phyloP scores from a whole-genome alignment of 2,113 vertebrate genomes.

The Pyrgilauda ruficollis region DNA sequence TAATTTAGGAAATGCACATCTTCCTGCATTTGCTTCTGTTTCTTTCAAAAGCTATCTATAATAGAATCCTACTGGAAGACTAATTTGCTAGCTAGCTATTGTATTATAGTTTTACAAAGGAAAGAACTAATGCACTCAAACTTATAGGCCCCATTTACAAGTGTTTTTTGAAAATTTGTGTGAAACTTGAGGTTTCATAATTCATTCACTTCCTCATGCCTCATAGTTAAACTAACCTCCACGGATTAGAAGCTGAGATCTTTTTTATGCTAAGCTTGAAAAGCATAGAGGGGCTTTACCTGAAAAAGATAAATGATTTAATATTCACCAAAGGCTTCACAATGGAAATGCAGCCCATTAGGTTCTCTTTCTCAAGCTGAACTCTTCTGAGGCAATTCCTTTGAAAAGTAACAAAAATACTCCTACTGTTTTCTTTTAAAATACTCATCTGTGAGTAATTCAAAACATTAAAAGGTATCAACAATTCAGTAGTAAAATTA shows the following conservation, averaged over 20 bases:
- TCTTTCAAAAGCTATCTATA: slow-evolving; percentile 20
- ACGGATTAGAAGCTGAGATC: neutral
- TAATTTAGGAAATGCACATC: slow-evolving; percentile 53
- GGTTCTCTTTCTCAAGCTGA: neutral
- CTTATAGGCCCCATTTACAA: neutral
- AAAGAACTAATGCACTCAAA: slow-evolving; percentile 49
- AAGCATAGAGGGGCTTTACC: neutral
- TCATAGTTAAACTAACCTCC: slow-evolving; percentile 14
- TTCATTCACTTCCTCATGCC: slow-evolving; percentile 12
- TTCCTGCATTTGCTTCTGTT: slow-evolving; percentile 44
- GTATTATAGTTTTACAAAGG: slow-evolving; percentile 25
- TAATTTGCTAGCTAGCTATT: slow-evolving; percentile 23
- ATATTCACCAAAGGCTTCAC: neutral
- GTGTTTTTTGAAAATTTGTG: slow-evolving; percentile 8
- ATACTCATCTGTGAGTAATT: neutral
- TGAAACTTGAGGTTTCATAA: slow-evolving; percentile 13
- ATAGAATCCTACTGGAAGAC: slow-evolving; percentile 23
- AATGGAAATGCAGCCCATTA: neutral
- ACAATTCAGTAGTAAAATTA: neutral
- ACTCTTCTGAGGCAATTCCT: neutral
- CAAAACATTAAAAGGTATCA: neutral
- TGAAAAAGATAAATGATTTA: neutral
- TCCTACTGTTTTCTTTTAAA: neutral
- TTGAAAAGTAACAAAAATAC: neutral
- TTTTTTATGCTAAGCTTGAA: slow-evolving; percentile 6